Evolutionary conservation across 2,797 vertebrate species (phyloP).

Genomic region (Silurus aristotelis): DNA sequence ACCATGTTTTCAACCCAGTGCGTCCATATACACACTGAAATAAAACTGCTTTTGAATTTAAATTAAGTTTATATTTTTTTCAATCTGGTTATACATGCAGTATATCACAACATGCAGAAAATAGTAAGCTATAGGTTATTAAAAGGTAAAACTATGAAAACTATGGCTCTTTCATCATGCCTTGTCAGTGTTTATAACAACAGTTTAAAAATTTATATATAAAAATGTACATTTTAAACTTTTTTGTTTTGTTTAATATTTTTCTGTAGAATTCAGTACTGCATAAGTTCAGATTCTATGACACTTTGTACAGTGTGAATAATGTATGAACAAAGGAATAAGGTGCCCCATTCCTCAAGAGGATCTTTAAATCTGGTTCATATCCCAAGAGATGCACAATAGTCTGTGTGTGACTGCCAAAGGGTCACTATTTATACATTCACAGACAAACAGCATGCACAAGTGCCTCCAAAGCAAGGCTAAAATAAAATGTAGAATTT

Average conservation of each 20-base stretch:
- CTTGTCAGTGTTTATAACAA: background rate
- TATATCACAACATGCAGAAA: background rate
- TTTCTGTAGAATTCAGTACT: slow-evolving; percentile 19
- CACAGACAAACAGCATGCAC: slow-evolving; percentile 38
- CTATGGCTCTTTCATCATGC: background rate
- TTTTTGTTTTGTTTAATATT: background rate
- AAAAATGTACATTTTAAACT: slow-evolving; percentile 5
- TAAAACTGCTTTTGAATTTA: slow-evolving; percentile 25
- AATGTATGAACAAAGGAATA: slow-evolving; percentile 32
- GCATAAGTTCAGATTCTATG: slow-evolving; percentile 32
- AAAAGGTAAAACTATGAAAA: background rate
- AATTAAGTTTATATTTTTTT: background rate
- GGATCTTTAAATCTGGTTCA: slow-evolving; percentile 59
- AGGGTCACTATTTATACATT: slow-evolving; percentile 55
- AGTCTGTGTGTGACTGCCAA: slow-evolving; percentile 51
- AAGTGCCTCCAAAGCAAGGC: slow-evolving; percentile 37
- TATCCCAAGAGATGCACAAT: slow-evolving; percentile 46
- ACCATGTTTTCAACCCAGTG: slow-evolving; percentile 23
- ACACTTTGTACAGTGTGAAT: slow-evolving; percentile 48
- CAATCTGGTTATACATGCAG: background rate
- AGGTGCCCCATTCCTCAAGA: slow-evolving; percentile 50
- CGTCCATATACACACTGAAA: slow-evolving; percentile 17
- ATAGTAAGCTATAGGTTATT: background rate
- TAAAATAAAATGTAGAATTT: slow-evolving; percentile 55
- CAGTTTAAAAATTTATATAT: background rate